Evolutionary conservation across 2,888 invertebrate species (phyloP).

Genomic region (Drosophila atripex): DNA sequence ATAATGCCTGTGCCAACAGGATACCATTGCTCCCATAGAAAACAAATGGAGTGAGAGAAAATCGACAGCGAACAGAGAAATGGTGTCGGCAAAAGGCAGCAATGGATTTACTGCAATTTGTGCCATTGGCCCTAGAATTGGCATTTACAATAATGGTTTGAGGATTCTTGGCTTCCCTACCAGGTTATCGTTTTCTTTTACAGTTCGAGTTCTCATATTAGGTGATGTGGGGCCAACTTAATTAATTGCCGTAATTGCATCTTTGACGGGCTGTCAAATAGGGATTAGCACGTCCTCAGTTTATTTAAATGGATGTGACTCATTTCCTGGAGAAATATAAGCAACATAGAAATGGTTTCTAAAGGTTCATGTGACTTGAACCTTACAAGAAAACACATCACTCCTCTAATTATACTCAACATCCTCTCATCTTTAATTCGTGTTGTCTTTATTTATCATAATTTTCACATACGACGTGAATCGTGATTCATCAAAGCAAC

Average conservation of each 20-base stretch:
- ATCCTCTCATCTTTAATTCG: neutral
- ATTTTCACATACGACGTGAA: neutral
- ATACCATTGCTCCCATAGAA: conserved; percentile 17
- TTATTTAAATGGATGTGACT: neutral
- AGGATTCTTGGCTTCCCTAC: conserved; percentile 5
- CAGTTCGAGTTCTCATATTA: conserved; percentile 9
- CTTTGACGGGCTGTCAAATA: conserved; percentile 33
- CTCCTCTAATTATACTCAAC: neutral
- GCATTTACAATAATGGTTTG: conserved; percentile 53
- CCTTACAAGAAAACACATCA: neutral
- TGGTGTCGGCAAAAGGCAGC: conserved; percentile 12
- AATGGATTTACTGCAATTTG: conserved; percentile 73
- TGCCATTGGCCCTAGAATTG: conserved; percentile 63
- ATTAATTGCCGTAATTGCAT: conserved; percentile 68
- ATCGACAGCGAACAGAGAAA: conserved; percentile 35
- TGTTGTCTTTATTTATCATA: conserved; percentile 2
- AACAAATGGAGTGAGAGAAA: conserved; percentile 3
- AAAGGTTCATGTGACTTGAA: neutral
- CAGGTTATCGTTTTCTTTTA: conserved; percentile 21
- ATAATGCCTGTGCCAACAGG: conserved; percentile 67
- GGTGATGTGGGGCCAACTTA: conserved; percentile 41
- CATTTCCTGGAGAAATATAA: neutral
- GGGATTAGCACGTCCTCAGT: conserved; percentile 41
- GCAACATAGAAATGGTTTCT: neutral
- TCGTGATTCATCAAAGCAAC: conserved; percentile 12